phyloP scores from a whole-genome alignment of 2,888 invertebrate genomes.

The Villa cingulata region DNA sequence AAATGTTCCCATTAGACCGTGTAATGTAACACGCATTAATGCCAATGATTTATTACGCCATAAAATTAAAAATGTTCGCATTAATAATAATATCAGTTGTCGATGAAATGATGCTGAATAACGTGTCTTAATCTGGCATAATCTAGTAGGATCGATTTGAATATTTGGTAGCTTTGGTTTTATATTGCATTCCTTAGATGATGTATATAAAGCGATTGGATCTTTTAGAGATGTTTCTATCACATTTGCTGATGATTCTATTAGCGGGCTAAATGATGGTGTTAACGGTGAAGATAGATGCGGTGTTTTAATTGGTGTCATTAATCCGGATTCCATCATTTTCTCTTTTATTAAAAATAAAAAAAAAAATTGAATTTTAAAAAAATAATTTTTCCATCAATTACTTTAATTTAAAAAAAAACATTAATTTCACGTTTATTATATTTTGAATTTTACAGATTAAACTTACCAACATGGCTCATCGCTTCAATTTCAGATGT shows the following conservation, averaged over 20 bases:
- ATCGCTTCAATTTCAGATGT: constrained; percentile 32
- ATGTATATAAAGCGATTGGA: not conserved
- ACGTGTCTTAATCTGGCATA: constrained; percentile 30
- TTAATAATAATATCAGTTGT: constrained; percentile 46
- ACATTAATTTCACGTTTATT: no score
- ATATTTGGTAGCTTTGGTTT: constrained; percentile 14
- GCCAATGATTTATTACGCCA: constrained; percentile 63
- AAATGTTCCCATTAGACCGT: constrained; percentile 63
- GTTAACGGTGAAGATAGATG: constrained; percentile 12
- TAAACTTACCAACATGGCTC: constrained; percentile 32
- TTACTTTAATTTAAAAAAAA: not conserved
- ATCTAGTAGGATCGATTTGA: constrained; percentile 22
- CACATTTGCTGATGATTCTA: not conserved
- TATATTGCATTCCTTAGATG: not conserved
- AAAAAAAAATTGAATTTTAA: not conserved
- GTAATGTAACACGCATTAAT: constrained; percentile 62
- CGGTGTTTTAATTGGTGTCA: constrained; percentile 41
- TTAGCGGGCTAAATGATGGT: not conserved
- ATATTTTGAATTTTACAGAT: no score
- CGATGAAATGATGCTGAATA: constrained; percentile 46
- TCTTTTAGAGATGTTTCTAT: not conserved
- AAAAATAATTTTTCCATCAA: no score
- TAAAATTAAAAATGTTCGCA: constrained; percentile 47
- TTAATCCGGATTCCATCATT: constrained; percentile 39
- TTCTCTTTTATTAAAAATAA: constrained; percentile 27